A percentile compares a stretch with the other conserved stretches of the same genome.
phyloP scores from a whole-genome alignment of 2,113 vertebrate species.

The Trogon surrucura region DNA sequence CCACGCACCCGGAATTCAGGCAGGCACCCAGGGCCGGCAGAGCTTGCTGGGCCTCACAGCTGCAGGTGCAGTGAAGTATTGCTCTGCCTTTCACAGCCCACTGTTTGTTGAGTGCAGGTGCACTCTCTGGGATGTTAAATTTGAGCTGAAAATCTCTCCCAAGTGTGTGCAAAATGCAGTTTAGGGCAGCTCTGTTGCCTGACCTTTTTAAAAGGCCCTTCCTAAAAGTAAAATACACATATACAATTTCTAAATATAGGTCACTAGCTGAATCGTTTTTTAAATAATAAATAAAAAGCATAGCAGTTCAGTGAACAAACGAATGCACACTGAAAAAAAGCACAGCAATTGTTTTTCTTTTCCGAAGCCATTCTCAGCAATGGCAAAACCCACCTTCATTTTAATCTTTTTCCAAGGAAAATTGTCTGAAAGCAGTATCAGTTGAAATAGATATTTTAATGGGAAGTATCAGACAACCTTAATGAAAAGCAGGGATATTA shows the following conservation, averaged over 20 bases:
- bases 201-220: background rate
- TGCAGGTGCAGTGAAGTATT: background rate
- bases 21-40: background rate
- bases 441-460: slow-evolving; percentile 60
- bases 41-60: background rate
- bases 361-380: background rate
- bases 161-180: background rate
- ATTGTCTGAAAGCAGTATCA: slow-evolving; percentile 21
- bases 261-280: background rate
- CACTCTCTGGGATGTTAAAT: background rate
- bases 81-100: background rate
- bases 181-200: background rate
- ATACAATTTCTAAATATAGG: background rate
- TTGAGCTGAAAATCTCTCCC: slow-evolving; percentile 19
- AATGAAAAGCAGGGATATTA: slow-evolving; percentile 55
- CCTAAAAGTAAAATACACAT: background rate
- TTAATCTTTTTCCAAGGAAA: slow-evolving; percentile 27
- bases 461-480: slow-evolving; percentile 18
- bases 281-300: background rate
- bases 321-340: background rate
- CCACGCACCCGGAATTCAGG: background rate
- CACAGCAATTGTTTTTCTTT: background rate
- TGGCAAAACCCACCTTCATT: slow-evolving; percentile 8
- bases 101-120: background rate
- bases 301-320: background rate